Evolutionary conservation across 92 coral and sea anemone genomes (phyloP), one percentile per base, ranked within the genome.

Genomic region (Heliopora coerulea): DNA sequence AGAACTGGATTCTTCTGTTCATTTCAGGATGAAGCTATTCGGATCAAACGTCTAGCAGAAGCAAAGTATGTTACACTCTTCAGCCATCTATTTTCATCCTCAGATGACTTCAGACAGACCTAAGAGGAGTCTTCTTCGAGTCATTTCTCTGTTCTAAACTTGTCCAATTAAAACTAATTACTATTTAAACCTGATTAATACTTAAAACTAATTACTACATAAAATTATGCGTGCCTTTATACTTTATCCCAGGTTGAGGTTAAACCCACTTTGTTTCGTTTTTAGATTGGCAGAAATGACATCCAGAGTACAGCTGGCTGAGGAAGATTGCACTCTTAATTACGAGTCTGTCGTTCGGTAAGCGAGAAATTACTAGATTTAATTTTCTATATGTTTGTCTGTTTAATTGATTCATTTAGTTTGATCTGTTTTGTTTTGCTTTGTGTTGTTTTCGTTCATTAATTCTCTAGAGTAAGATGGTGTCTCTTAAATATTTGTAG

Each of bases 281-380:
- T 39, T 25, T 49, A 70, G 77, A 33, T 26, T 70, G 30, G 77
- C 77, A 17, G 77, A 70, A 32, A 54, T 70, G 77, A 33, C 46
- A 13, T 17, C 46, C 26, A 52, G 50, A 54, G 62, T 54, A 12
- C 40, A 30, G 5, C 20, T 70, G 15, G 77, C 77, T 9, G 77
- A 70, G 34, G 77, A 70, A 33, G 77, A 70, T 23, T 70, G 48
- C 35, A 49, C 77, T 12, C 24, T 57, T 12, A 70, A 70, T 54
- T 70, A 11, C 15, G 77, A 70, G 23, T 52, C 62, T 33, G 77
- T 70, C 49, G 63, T 50, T n/a, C 62, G 77, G 77, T 70, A 52
- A 32, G 77, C 68, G 26, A 17, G 7, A 29, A 24, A 26, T 66
- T 15, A 18, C 8, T 15, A 46, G 33, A 25, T n/a, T 25, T 19